A percentile compares a stretch with the other conserved stretches of the same genome.
Evolutionary conservation across 2,888 invertebrate species (phyloP).

Genomic region (Eupithecia tripunctaria): DNA sequence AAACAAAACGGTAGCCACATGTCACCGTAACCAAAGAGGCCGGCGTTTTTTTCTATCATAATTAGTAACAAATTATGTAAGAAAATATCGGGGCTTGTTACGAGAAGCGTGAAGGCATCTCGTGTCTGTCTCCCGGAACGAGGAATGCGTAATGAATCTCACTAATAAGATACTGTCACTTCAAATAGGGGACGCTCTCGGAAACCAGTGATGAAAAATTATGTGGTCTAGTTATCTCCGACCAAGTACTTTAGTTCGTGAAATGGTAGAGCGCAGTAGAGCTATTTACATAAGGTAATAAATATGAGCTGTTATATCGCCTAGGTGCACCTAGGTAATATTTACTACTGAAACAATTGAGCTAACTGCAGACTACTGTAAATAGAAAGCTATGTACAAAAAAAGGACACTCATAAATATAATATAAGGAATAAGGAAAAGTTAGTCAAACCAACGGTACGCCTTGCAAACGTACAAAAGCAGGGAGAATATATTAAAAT

Average conservation of each 20-base stretch:
- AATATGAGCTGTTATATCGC: neutral
- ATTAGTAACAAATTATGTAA: constrained; percentile 75
- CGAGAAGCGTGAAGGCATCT: constrained; percentile 52
- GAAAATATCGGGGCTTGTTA: constrained; percentile 49
- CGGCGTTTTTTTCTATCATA: constrained; percentile 64
- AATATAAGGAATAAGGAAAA: too few relatives aligned
- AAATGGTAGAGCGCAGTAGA: neutral
- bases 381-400: too few relatives aligned
- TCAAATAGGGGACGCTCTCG: constrained; percentile 31
- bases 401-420: too few relatives aligned
- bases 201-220: constrained; percentile 30
- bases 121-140: constrained; percentile 54
- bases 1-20: constrained; percentile 48
- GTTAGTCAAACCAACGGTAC: too few relatives aligned
- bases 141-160: constrained; percentile 46
- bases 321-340: too few relatives aligned
- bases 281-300: neutral
- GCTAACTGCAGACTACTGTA: too few relatives aligned
- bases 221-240: neutral
- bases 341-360: too few relatives aligned
- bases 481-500: too few relatives aligned
- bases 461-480: too few relatives aligned
- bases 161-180: constrained; percentile 45
- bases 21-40: constrained; percentile 56
- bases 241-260: neutral